These are phyloP conservation scores for Trachelus tabidus DNA, from an alignment of 2,888 invertebrate species.

Conservation along the genomic window DNA sequence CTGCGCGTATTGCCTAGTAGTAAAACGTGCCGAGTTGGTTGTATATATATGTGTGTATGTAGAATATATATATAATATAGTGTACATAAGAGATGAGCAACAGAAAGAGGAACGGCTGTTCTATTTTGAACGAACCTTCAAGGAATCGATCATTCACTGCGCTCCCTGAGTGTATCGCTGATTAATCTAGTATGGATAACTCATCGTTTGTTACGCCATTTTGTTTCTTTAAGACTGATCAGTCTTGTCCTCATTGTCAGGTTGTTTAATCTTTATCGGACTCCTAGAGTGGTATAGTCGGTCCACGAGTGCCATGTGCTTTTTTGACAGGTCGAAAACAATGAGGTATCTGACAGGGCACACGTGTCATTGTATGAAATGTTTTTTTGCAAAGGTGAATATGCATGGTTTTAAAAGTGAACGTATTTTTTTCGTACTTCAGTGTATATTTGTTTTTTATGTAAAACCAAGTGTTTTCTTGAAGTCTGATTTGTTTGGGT, in stretches of 20 bases:
- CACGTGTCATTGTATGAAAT: too few species aligned
- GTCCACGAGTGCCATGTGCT: too few species aligned
- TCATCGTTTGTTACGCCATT: background rate
- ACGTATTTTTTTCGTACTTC: too few species aligned
- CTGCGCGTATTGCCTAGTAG: background rate
- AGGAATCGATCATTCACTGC: background rate
- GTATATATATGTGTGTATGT: background rate
- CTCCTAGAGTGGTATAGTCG: background rate
- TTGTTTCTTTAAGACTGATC: background rate
- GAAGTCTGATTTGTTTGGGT: too few species aligned
- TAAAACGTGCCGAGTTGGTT: background rate
- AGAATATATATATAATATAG: background rate
- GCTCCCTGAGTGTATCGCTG: background rate
- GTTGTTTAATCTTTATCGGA: background rate
- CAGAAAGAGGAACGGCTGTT: background rate
- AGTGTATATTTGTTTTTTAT: too few species aligned
- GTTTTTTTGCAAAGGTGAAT: too few species aligned
- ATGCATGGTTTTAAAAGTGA: too few species aligned
- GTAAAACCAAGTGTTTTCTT: too few species aligned
- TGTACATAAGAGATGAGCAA: background rate
- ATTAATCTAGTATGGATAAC: background rate
- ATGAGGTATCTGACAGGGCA: too few species aligned
- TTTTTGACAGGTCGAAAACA: too few species aligned
- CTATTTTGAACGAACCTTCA: constrained; percentile 3
- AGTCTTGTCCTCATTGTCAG: background rate